A percentile compares a stretch with the other conserved stretches of the same genome.
Conservation (phyloP, 2,888 invertebrate genomes). For the Epirrhoe alternata region DNA sequence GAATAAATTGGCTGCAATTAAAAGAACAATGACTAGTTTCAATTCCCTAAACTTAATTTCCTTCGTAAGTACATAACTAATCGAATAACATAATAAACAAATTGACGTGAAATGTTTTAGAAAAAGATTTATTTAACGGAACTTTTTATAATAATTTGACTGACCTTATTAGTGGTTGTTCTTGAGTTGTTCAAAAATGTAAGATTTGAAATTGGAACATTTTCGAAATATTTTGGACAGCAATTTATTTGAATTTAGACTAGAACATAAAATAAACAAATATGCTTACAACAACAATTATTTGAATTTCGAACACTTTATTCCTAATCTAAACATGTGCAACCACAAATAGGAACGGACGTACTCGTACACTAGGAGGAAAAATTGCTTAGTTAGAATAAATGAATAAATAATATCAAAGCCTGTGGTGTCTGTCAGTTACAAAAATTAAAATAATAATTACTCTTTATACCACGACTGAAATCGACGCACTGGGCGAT, state of each 20-base stretch:
- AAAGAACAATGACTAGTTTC: constrained; percentile 84
- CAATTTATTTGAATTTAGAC: too few species aligned
- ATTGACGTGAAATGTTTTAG: background rate
- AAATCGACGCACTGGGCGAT: constrained; percentile 62
- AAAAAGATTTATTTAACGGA: background rate
- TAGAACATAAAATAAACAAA: background rate
- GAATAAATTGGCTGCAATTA: constrained; percentile 82
- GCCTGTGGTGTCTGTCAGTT: constrained; percentile 31
- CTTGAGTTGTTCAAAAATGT: too few species aligned
- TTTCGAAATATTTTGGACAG: too few species aligned
- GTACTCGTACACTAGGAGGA: background rate
- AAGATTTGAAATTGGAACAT: too few species aligned
- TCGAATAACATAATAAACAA: constrained; percentile 56
- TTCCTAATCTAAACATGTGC: background rate
- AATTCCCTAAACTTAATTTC: constrained; percentile 84
- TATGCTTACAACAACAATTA: background rate
- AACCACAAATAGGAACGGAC: background rate
- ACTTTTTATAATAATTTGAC: background rate
- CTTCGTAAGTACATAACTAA: constrained; percentile 72
- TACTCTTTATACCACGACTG: constrained; percentile 66
- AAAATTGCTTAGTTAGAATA: background rate
- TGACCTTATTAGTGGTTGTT: too few species aligned
- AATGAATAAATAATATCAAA: constrained; percentile 9
- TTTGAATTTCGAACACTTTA: background rate
- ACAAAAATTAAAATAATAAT: constrained; percentile 72